Evolutionary conservation across 2,113 vertebrate species (phyloP).

Genomic region (Ophthalmolycus amberensis): DNA sequence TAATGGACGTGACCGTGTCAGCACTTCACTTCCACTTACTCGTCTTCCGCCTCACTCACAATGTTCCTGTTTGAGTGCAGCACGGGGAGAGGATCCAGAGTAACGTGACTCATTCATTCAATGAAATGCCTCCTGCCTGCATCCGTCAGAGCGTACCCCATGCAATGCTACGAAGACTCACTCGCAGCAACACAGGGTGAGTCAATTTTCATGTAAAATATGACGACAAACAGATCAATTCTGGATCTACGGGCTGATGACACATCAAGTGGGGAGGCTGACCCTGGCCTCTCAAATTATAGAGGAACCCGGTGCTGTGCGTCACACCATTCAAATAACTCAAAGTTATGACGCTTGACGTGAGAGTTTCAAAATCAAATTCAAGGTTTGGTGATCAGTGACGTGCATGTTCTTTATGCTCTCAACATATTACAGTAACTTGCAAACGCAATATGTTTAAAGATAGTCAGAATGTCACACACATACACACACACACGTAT

Average conservation of each 20-base stretch:
- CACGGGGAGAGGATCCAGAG: constrained; percentile 6
- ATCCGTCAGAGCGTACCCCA: constrained; percentile 25
- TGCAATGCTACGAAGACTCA: constrained; percentile 28
- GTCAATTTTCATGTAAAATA: constrained; percentile 35
- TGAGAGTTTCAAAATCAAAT: neutral
- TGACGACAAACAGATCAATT: constrained; percentile 5
- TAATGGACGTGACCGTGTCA: constrained; percentile 35
- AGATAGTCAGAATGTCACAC: neutral
- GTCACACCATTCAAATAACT: neutral
- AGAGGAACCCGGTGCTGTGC: neutral
- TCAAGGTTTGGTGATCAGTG: no score
- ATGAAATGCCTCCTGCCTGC: constrained; percentile 50
- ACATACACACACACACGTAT: constrained; percentile 25
- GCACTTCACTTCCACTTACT: constrained; percentile 50
- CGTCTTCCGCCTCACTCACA: constrained; percentile 21
- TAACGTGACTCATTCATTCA: constrained; percentile 66
- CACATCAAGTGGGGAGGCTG: constrained; percentile 14
- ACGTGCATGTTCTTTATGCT: no score
- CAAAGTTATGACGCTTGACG: no score
- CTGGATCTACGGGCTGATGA: neutral
- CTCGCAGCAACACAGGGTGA: constrained; percentile 16
- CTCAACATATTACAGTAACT: no score
- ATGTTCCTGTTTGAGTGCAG: constrained; percentile 22
- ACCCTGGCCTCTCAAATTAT: neutral
- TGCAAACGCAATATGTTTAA: no score